phyloP scores from a whole-genome alignment of 2,113 vertebrate species.

The Anarhynchus alexandrinus region DNA sequence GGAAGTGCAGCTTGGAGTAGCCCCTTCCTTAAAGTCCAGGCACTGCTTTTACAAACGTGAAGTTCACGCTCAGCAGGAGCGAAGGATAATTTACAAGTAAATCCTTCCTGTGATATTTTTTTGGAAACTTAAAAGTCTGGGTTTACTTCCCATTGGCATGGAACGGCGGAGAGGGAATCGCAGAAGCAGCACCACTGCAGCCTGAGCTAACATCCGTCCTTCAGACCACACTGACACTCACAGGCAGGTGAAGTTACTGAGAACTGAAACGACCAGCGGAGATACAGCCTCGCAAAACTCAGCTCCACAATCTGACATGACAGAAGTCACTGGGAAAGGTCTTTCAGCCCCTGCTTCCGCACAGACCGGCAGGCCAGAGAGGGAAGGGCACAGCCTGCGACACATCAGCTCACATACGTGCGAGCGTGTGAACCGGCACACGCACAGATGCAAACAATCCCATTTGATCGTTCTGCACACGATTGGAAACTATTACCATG shows the following conservation, averaged over 20 bases:
- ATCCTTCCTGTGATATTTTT: fast-evolving
- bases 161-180: fast-evolving
- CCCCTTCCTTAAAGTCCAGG: neutral
- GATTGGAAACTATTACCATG: neutral
- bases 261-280: neutral
- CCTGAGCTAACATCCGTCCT: fast-evolving
- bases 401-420: fast-evolving
- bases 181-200: neutral
- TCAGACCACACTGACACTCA: neutral
- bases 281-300: neutral
- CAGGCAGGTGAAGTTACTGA: neutral
- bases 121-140: fast-evolving
- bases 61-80: fast-evolving
- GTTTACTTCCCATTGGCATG: neutral
- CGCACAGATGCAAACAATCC: neutral
- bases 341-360: neutral
- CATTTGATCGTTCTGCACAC: neutral
- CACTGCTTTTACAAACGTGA: neutral
- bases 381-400: too few relatives aligned
- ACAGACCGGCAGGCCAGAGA: neutral
- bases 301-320: too few relatives aligned
- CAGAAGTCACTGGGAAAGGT: neutral
- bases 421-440: neutral
- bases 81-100: neutral
- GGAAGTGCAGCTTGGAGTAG: neutral